phyloP scores from a whole-genome alignment of 2,797 vertebrate species.

The Sebastes miniatus region DNA sequence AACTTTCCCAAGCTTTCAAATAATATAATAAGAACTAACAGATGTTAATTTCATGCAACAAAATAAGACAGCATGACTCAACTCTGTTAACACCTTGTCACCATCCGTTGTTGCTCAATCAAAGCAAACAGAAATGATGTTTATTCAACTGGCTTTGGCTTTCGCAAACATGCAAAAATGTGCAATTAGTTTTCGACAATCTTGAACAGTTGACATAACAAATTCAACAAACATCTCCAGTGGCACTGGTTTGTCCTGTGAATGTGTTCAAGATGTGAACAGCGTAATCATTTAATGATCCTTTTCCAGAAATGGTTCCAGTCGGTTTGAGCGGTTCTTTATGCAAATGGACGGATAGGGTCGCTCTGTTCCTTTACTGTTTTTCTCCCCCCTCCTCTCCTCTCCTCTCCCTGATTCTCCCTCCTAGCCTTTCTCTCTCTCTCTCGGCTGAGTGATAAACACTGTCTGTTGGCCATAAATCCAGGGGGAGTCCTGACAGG shows the following conservation, averaged over 20 bases:
- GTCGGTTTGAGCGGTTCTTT: constrained; percentile 24
- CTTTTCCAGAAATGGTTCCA: constrained; percentile 32
- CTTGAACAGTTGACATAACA: constrained; percentile 35
- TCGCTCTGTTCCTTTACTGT: constrained; percentile 24
- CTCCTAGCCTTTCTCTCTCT: constrained; percentile 6
- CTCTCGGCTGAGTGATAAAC: constrained; percentile 77
- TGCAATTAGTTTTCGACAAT: constrained; percentile 42
- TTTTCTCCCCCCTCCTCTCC: not conserved
- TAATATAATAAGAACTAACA: not conserved
- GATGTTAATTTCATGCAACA: constrained; percentile 12
- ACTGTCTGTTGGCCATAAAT: constrained; percentile 78
- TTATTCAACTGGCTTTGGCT: constrained; percentile 22
- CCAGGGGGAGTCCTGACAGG: constrained; percentile 76
- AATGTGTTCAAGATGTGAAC: constrained; percentile 60
- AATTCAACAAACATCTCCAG: constrained; percentile 56
- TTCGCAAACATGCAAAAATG: constrained; percentile 38
- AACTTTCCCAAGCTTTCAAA: not conserved
- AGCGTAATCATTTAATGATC: constrained; percentile 38
- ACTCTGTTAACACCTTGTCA: constrained; percentile 41
- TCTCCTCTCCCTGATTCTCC: not conserved
- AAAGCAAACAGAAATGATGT: constrained; percentile 21
- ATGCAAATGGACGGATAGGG: constrained; percentile 55
- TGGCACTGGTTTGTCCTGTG: constrained; percentile 41
- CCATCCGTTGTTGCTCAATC: constrained; percentile 31
- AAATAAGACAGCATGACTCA: not conserved